Evolutionary conservation across 2,113 vertebrate genomes (phyloP).

Genomic region (Cryptotis parvus): DNA sequence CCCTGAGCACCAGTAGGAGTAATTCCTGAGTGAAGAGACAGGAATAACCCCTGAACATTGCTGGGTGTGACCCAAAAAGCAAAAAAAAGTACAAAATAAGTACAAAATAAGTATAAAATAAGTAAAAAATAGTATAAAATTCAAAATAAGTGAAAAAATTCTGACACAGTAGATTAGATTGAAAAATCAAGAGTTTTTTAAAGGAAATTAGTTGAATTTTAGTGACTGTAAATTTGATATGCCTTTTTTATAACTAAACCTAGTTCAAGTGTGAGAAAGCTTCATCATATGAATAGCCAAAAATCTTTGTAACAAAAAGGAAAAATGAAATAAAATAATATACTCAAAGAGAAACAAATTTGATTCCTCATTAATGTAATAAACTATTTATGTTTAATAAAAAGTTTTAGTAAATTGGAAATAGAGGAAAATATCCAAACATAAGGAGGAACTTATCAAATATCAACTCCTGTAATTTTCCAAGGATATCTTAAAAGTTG

Average conservation of each 20-base stretch:
- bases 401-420: not conserved
- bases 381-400: not conserved
- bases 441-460: not conserved
- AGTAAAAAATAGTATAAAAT: no score
- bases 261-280: not conserved
- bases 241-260: not conserved
- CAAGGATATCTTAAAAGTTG: not conserved
- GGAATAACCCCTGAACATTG: no score
- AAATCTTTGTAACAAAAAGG: constrained; percentile 18
- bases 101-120: no score
- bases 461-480: not conserved
- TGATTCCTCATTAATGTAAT: not conserved
- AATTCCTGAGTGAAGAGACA: no score
- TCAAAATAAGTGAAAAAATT: no score
- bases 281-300: not conserved
- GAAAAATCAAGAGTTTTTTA: no score
- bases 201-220: no score
- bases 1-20: no score
- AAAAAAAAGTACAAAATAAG: no score
- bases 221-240: not conserved
- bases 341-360: constrained; percentile 33
- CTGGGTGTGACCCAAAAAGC: no score
- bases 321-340: not conserved
- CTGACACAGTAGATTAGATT: no score
- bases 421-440: not conserved